Conservation (phyloP, 2,888 invertebrate genomes). For the Xanthia togata region DNA sequence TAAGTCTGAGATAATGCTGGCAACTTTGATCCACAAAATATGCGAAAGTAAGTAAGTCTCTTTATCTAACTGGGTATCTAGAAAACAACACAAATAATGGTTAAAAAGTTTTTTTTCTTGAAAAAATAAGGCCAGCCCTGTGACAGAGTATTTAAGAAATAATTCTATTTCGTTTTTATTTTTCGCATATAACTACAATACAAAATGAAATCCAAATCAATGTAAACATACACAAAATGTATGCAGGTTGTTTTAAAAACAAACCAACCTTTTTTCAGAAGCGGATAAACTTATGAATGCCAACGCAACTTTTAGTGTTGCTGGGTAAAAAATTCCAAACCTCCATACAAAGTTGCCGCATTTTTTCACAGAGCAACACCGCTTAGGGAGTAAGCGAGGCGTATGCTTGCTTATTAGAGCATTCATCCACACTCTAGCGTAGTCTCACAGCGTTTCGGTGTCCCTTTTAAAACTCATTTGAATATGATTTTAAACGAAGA, state of each 20-base stretch:
- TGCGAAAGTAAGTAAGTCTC: background rate
- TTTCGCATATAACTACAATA: no score
- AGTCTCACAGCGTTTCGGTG: slow-evolving; percentile 46
- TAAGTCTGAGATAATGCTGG: slow-evolving; percentile 33
- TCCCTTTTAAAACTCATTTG: slow-evolving; percentile 52
- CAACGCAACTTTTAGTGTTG: slow-evolving; percentile 39
- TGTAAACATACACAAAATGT: background rate
- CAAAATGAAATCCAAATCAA: background rate
- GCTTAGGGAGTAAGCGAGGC: slow-evolving; percentile 58
- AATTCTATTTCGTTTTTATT: no score
- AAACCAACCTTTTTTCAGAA: slow-evolving; percentile 14
- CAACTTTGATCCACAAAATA: slow-evolving; percentile 30
- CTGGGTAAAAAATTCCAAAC: slow-evolving; percentile 32
- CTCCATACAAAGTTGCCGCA: slow-evolving; percentile 23
- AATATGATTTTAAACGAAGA: slow-evolving; percentile 48
- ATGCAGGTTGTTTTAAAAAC: slow-evolving; percentile 11
- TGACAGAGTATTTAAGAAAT: no score
- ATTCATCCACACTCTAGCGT: slow-evolving; percentile 64
- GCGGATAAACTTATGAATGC: slow-evolving; percentile 29
- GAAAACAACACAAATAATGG: background rate
- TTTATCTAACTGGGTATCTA: slow-evolving; percentile 14
- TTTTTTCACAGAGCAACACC: slow-evolving; percentile 62
- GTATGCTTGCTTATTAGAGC: slow-evolving; percentile 68
- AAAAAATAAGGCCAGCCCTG: background rate
- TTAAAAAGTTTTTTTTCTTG: background rate